A percentile compares a stretch with the other conserved stretches of the same genome.
Evolutionary conservation across 2,888 invertebrate genomes (phyloP).

Genomic region (Mayetiola destructor): DNA sequence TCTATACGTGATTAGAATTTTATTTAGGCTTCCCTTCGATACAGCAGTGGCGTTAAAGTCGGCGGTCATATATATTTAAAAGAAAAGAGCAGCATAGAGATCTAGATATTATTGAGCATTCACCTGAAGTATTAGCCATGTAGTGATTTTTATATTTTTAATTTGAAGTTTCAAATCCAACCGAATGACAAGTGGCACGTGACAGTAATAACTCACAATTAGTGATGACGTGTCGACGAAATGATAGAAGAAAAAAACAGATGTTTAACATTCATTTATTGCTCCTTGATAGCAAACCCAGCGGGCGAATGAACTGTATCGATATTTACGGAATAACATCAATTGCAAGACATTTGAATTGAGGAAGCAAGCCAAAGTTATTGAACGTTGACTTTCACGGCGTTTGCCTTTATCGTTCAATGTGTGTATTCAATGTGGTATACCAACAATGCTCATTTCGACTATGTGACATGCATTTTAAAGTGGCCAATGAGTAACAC

Average conservation of each 20-base stretch:
- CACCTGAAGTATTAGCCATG: neutral
- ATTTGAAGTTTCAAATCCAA: neutral
- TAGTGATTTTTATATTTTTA: no score
- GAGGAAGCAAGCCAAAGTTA: neutral
- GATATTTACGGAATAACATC: no score
- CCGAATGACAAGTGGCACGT: conserved; percentile 7
- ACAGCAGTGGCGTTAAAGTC: no score
- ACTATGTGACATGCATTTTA: conserved; percentile 13
- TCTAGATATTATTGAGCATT: no score
- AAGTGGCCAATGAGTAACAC: neutral
- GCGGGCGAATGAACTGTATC: no score
- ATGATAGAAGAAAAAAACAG: conserved; percentile 3
- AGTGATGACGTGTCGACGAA: conserved; percentile 5
- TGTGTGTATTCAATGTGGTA: no score
- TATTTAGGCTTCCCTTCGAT: neutral
- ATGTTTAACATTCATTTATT: neutral
- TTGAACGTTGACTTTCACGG: neutral
- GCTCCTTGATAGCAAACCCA: neutral
- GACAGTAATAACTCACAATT: conserved; percentile 14
- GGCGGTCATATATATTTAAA: no score
- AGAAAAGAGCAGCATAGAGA: no score
- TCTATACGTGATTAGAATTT: conserved; percentile 14
- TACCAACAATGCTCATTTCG: conserved; percentile 6
- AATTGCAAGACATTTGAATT: no score
- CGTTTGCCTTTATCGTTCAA: neutral